These are phyloP conservation scores for Erebia aethiops DNA, from an alignment of 2,888 invertebrate genomes.

Conservation along the genomic window DNA sequence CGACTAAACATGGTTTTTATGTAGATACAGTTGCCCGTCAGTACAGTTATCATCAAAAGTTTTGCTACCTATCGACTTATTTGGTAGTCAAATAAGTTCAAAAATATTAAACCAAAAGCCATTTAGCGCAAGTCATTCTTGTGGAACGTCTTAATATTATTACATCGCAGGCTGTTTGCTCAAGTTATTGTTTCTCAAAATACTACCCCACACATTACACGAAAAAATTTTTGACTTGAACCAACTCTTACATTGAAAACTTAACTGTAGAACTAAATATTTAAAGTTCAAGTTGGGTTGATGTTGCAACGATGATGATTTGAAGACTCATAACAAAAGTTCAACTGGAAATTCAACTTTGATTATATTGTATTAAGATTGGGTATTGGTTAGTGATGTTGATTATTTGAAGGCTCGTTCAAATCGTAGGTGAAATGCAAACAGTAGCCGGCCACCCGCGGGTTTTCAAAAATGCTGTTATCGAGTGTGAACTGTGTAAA, in stretches of 20 bases:
- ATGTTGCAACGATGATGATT: constrained; percentile 14
- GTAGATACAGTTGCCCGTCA: no score
- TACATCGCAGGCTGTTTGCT: constrained; percentile 23
- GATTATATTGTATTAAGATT: not conserved
- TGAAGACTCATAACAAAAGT: constrained; percentile 45
- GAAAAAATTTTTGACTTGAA: constrained; percentile 27
- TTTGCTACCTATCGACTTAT: no score
- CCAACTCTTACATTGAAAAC: constrained; percentile 38
- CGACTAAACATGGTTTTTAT: not conserved
- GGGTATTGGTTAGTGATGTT: constrained; percentile 6
- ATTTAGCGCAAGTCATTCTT: constrained; percentile 22
- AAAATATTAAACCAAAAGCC: constrained; percentile 9
- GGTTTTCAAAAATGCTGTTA: constrained; percentile 63
- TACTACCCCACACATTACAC: constrained; percentile 48
- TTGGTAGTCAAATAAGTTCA: not conserved
- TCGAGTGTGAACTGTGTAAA: constrained; percentile 72
- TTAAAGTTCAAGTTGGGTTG: not conserved
- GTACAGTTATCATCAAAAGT: no score
- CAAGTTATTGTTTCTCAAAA: constrained; percentile 36
- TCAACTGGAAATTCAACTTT: constrained; percentile 37
- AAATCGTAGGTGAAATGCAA: constrained; percentile 67
- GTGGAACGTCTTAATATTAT: constrained; percentile 22
- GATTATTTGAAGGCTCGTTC: constrained; percentile 51
- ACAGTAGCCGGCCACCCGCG: constrained; percentile 79
- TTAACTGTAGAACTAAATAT: not conserved